These are phyloP conservation scores for Phalacrocorax aristotelis DNA, from an alignment of 2,113 vertebrate species.

Conservation along the genomic window DNA sequence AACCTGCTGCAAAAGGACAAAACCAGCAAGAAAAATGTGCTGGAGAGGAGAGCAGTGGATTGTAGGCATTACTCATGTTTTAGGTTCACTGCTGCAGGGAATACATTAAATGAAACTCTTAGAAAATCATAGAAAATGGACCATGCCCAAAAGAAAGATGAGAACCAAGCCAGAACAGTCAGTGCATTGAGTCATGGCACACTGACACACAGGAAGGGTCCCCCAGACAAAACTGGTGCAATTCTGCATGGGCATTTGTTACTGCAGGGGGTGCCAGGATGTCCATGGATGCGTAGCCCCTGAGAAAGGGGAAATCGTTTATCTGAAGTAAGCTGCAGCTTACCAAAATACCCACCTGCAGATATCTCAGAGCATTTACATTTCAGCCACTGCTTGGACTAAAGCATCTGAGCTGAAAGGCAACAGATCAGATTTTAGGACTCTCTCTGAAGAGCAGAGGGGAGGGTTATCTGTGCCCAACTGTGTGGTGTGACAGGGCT, in stretches of 20 bases:
- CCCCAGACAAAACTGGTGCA: not conserved
- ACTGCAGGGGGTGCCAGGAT: not conserved
- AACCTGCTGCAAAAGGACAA: not conserved
- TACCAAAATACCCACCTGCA: not conserved
- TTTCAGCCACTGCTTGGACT: not conserved
- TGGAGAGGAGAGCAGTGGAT: not conserved
- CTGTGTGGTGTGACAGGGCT: not conserved
- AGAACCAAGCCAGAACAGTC: not conserved
- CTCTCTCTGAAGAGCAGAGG: not conserved
- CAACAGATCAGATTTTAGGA: not conserved
- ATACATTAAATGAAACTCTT: not conserved
- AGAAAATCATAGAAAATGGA: not conserved
- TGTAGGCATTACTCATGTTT: accelerated
- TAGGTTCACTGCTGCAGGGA: not conserved
- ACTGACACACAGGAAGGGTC: not conserved
- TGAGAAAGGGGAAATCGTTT: not conserved
- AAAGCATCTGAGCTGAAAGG: not conserved
- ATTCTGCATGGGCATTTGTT: not conserved
- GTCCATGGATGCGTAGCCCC: not conserved
- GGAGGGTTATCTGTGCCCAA: not conserved
- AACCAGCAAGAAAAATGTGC: not conserved
- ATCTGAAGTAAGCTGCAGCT: not conserved
- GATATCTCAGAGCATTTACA: not conserved
- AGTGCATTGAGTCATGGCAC: not conserved
- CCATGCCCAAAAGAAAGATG: not conserved